Conservation (phyloP, 2,888 invertebrate species). For the Brenthis hecate region DNA sequence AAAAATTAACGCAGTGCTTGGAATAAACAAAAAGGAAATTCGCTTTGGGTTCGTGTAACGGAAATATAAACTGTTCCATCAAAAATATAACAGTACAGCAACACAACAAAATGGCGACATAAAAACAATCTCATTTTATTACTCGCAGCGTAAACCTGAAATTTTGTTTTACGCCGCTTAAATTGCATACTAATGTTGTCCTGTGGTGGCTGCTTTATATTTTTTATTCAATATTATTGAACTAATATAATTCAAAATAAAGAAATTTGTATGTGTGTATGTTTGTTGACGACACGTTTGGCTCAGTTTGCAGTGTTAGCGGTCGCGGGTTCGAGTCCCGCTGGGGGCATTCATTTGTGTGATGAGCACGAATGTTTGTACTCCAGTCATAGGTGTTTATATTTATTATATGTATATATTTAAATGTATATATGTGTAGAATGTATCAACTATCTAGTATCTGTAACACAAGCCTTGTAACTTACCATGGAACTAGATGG, state of each 20-base stretch:
- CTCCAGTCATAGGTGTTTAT: too few relatives aligned
- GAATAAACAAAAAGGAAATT: constrained; percentile 24
- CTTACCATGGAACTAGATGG: too few relatives aligned
- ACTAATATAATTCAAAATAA: not conserved
- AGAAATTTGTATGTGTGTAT: too few relatives aligned
- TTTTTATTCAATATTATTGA: not conserved
- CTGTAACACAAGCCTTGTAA: too few relatives aligned
- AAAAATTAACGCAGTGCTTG: constrained; percentile 15
- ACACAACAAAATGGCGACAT: constrained; percentile 38
- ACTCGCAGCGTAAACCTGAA: constrained; percentile 34
- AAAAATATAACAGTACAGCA: constrained; percentile 30
- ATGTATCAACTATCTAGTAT: too few relatives aligned
- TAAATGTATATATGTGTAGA: too few relatives aligned
- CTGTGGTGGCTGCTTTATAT: constrained; percentile 20
- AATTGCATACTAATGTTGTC: constrained; percentile 31
- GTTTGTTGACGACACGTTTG: too few relatives aligned
- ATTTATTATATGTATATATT: too few relatives aligned
- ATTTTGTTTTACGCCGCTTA: constrained; percentile 39
- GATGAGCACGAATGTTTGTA: too few relatives aligned
- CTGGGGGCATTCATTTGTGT: too few relatives aligned
- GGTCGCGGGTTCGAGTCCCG: too few relatives aligned
- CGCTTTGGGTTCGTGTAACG: constrained; percentile 18
- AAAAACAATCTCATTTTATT: constrained; percentile 44
- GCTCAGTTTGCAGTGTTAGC: too few relatives aligned
- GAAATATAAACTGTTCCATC: constrained; percentile 34